Evolutionary conservation across 2,797 vertebrate genomes (phyloP).

Genomic region (Sciurus carolinensis): DNA sequence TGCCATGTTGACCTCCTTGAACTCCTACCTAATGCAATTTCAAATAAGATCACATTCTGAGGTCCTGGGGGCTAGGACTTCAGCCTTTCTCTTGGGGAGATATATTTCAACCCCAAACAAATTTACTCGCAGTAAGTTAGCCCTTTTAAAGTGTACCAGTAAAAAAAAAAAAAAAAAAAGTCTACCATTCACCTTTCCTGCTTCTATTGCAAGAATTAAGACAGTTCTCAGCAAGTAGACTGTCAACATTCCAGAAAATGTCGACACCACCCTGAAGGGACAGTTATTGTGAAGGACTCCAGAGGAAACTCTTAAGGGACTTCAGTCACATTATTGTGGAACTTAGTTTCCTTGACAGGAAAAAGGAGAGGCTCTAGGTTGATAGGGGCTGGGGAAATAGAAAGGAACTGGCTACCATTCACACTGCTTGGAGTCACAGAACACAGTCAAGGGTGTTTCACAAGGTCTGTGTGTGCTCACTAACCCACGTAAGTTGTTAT

Average conservation of each 20-base stretch:
- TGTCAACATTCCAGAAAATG: background rate
- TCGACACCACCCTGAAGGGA: background rate
- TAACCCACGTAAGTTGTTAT: background rate
- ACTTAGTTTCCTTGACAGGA: background rate
- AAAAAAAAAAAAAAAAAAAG: too few relatives aligned
- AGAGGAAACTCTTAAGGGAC: background rate
- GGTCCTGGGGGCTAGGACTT: background rate
- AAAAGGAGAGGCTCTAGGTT: background rate
- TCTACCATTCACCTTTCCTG: background rate
- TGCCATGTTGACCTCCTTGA: too few relatives aligned
- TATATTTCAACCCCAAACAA: background rate
- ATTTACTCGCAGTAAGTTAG: background rate
- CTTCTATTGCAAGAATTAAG: background rate
- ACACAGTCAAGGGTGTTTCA: background rate
- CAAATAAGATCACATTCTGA: background rate
- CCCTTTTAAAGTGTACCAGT: background rate
- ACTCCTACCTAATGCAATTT: background rate
- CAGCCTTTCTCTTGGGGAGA: background rate
- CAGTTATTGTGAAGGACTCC: background rate
- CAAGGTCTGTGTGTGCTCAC: background rate
- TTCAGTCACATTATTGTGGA: background rate
- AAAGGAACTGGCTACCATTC: background rate
- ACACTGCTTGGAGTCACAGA: background rate
- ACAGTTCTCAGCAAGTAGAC: background rate
- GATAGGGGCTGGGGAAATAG: too few relatives aligned